Percentiles rank a stretch among this genome's conserved stretches.
Evolutionary conservation across 2,888 invertebrate genomes (phyloP).

Genomic region (Euphydryas editha): DNA sequence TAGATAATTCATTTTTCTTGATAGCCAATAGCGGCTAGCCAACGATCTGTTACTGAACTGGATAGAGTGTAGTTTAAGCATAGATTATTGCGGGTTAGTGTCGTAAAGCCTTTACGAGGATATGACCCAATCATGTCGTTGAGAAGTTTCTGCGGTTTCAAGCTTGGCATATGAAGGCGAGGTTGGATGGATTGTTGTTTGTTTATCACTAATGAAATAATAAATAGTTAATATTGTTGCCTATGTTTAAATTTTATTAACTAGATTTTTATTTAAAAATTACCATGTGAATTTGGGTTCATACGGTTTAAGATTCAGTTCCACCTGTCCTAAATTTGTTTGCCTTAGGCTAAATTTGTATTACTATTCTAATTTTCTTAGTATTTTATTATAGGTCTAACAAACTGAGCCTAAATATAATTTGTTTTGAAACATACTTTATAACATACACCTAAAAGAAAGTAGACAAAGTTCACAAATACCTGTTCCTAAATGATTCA

Average conservation of each 20-base stretch:
- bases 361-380: too few species aligned
- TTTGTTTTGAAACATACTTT: too few species aligned
- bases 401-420: too few species aligned
- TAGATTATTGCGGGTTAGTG: conserved; percentile 43
- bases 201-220: not conserved
- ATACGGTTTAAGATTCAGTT: too few species aligned
- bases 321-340: too few species aligned
- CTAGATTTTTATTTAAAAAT: not conserved
- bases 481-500: too few species aligned
- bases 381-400: too few species aligned
- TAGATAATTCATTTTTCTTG: not conserved
- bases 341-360: too few species aligned
- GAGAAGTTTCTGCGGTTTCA: conserved; percentile 19
- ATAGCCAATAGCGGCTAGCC: conserved; percentile 8
- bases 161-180: conserved; percentile 1
- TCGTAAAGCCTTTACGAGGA: conserved; percentile 42
- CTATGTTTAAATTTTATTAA: not conserved
- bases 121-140: conserved; percentile 30
- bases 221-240: not conserved
- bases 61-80: conserved; percentile 44
- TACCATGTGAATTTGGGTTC: too few species aligned
- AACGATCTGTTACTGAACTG: conserved; percentile 7
- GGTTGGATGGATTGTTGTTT: not conserved
- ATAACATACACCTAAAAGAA: too few species aligned
- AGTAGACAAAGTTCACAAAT: too few species aligned